These are phyloP conservation scores for Phylloscopus collybita DNA, from an alignment of 2,797 vertebrate genomes.

Conservation along the genomic window DNA sequence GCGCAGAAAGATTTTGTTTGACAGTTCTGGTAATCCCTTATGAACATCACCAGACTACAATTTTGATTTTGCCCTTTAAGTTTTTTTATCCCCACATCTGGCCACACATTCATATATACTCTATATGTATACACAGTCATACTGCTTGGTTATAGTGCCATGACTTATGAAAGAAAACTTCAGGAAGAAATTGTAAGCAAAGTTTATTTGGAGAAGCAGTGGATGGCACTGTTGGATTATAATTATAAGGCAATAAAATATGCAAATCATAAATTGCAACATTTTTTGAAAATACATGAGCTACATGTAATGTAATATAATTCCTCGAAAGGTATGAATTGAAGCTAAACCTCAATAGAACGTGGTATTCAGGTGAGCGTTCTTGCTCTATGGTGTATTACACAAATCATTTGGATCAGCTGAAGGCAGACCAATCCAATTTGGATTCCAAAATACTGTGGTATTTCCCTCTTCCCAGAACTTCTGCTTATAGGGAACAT, in stretches of 20 bases:
- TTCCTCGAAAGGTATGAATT: not conserved
- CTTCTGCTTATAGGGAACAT: not conserved
- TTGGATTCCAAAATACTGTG: not conserved
- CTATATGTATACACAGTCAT: not conserved
- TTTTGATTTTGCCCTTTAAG: slow-evolving; percentile 5
- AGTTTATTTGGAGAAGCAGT: slow-evolving; percentile 69
- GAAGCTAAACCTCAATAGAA: not conserved
- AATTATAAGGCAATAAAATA: slow-evolving; percentile 63
- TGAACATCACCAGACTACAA: not conserved
- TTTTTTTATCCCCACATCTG: not conserved
- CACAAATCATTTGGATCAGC: not conserved
- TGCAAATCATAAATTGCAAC: slow-evolving; percentile 34
- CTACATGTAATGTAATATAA: not conserved
- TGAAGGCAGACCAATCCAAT: not conserved
- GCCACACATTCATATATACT: not conserved
- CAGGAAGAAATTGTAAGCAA: slow-evolving; percentile 35
- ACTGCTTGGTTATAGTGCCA: not conserved
- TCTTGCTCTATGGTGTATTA: not conserved
- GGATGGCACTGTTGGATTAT: slow-evolving; percentile 76
- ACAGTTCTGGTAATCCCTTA: slow-evolving; percentile 28
- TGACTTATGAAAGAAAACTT: not conserved
- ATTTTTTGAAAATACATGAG: not conserved
- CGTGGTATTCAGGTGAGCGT: fast-evolving
- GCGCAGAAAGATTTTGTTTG: slow-evolving; percentile 9
- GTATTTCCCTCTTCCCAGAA: not conserved